phyloP scores from a whole-genome alignment of 1,140 invertebrate genomes.

The Elymnias hypermnestra region DNA sequence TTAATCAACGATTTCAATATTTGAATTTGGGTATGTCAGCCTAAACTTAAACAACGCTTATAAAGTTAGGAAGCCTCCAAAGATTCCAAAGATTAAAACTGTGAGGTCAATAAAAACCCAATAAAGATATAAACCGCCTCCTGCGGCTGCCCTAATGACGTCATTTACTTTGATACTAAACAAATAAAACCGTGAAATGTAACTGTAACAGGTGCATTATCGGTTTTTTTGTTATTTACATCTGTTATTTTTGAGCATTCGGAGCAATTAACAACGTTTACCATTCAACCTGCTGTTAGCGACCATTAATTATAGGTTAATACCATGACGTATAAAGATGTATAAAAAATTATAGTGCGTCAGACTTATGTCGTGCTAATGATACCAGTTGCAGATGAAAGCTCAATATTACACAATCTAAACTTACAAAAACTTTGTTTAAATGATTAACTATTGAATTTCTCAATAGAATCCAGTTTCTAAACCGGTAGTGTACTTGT shows the following conservation, averaged over 20 bases:
- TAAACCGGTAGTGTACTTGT: too few species aligned
- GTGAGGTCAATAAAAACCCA: slow-evolving; percentile 19
- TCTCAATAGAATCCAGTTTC: too few species aligned
- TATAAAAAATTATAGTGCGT: slow-evolving; percentile 6
- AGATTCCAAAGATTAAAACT: too few species aligned
- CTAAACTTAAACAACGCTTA: too few species aligned
- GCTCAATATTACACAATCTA: too few species aligned
- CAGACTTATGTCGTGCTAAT: slow-evolving; percentile 18
- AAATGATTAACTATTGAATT: too few species aligned
- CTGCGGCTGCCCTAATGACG: slow-evolving; percentile 62
- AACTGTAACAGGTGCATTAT: slow-evolving; percentile 44
- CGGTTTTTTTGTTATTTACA: slow-evolving; percentile 28
- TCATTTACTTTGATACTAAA: slow-evolving; percentile 52
- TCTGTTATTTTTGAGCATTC: slow-evolving; percentile 8
- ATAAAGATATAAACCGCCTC: slow-evolving; percentile 62
- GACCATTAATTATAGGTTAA: slow-evolving; percentile 28
- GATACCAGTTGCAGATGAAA: too few species aligned
- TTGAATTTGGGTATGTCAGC: too few species aligned
- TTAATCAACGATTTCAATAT: too few species aligned
- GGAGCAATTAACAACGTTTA: slow-evolving; percentile 56
- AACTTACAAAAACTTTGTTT: too few species aligned
- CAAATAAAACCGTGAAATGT: slow-evolving; percentile 51
- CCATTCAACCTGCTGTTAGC: slow-evolving; percentile 59
- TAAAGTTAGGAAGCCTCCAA: too few species aligned
- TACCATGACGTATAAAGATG: neutral